phyloP scores from a whole-genome alignment of 2,113 vertebrate genomes.

The Antechinus flavipes region DNA sequence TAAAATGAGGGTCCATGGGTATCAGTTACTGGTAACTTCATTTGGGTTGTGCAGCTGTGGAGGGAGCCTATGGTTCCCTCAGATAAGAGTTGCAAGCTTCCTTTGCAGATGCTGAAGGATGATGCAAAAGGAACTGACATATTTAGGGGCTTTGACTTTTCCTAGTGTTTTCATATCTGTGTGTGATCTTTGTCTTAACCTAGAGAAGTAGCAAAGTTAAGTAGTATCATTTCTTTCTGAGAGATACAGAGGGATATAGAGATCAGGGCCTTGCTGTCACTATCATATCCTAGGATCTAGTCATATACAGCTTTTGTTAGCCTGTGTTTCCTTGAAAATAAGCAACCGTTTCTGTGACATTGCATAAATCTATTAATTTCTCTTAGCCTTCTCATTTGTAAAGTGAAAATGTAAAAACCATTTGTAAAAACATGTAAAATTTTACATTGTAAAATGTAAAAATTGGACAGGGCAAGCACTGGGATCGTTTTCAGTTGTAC shows the following conservation, averaged over 20 bases:
- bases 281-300: not conserved
- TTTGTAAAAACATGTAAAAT: too few species aligned
- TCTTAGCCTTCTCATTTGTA: not conserved
- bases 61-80: not conserved
- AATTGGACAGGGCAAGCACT: not conserved
- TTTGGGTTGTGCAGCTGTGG: not conserved
- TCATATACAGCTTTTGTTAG: not conserved
- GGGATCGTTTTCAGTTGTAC: not conserved
- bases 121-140: not conserved
- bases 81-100: not conserved
- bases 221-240: not conserved
- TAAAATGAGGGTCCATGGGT: not conserved
- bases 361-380: not conserved
- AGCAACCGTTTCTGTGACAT: not conserved
- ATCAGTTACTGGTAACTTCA: not conserved
- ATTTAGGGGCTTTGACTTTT: not conserved
- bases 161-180: not conserved
- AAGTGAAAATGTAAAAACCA: not conserved
- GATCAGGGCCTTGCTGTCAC: not conserved
- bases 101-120: not conserved
- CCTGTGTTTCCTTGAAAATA: not conserved
- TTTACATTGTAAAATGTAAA: not conserved
- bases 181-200: not conserved
- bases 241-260: not conserved
- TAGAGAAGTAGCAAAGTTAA: not conserved